Evolutionary conservation across 2,888 invertebrate genomes (phyloP).

Genomic region (Hanleya hanleyi): DNA sequence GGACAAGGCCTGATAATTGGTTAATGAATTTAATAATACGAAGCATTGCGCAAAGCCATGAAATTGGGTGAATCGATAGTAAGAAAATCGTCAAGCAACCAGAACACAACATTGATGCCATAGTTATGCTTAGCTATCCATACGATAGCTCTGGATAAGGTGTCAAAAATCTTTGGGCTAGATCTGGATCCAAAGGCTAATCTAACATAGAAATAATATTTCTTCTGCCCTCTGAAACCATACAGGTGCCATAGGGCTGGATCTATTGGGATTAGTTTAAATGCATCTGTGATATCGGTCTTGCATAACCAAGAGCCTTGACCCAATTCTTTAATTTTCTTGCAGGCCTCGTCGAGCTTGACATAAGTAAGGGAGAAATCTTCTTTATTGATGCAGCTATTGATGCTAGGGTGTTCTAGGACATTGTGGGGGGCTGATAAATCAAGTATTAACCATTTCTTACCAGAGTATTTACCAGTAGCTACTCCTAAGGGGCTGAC

Average conservation of each 20-base stretch:
- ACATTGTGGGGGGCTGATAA: conserved; percentile 38
- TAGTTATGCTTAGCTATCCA: conserved; percentile 20
- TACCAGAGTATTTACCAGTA: neutral
- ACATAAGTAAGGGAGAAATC: conserved; percentile 32
- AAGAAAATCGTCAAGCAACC: conserved; percentile 25
- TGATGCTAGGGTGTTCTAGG: conserved; percentile 27
- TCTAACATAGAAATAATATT: conserved; percentile 15
- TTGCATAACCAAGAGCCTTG: conserved; percentile 24
- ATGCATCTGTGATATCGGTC: conserved; percentile 30
- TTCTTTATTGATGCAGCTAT: conserved; percentile 37
- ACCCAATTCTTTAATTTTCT: conserved; percentile 21
- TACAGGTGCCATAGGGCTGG: neutral
- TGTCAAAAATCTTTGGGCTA: conserved; percentile 22
- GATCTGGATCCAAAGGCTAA: conserved; percentile 23
- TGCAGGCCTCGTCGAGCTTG: conserved; percentile 38
- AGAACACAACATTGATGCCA: conserved; percentile 13
- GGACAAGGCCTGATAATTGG: no score
- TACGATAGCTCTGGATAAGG: conserved; percentile 12
- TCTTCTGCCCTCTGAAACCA: conserved; percentile 16
- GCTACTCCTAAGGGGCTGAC: no score
- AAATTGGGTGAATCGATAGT: conserved; percentile 24
- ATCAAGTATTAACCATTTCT: conserved; percentile 26
- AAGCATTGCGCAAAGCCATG: no score
- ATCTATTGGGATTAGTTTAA: conserved; percentile 10
- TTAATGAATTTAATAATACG: conserved; percentile 23